Conservation (phyloP, 1,140 invertebrate species). For the Caenorhabditis brenneri region DNA sequence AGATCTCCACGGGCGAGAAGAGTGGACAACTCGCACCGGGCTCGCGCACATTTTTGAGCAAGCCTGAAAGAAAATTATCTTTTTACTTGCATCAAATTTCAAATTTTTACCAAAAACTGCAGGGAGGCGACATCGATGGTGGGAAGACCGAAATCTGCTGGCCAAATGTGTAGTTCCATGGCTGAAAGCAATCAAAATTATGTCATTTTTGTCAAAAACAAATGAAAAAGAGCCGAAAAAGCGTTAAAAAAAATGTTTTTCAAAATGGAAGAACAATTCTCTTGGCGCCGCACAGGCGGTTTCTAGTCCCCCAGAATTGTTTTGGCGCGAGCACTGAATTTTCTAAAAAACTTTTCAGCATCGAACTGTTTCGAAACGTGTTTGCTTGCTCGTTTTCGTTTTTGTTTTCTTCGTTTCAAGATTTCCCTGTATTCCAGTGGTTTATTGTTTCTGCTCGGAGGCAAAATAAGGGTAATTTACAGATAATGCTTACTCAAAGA, state of each 20-base stretch:
- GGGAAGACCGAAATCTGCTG: conserved; percentile 65
- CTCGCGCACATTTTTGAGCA: conserved; percentile 53
- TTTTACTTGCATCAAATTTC: no score
- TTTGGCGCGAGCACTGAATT: not conserved
- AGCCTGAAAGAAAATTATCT: not conserved
- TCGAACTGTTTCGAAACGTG: no score
- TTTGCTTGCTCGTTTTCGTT: no score
- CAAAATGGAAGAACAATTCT: not conserved
- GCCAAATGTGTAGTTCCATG: conserved; percentile 64
- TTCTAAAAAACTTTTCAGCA: not conserved
- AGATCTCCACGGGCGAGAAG: conserved; percentile 41
- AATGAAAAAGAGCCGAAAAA: no score
- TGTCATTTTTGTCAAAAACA: not conserved
- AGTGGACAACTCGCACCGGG: conserved; percentile 40
- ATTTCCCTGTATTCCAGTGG: no score
- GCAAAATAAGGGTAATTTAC: no score
- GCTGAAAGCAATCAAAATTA: no score
- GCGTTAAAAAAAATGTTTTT: not conserved
- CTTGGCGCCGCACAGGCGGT: not conserved
- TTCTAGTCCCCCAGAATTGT: not conserved
- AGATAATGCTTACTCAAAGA: no score
- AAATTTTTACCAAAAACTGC: conserved; percentile 63
- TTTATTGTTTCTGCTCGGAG: no score
- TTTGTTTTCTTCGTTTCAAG: no score
- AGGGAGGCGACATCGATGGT: conserved; percentile 61